phyloP scores from a whole-genome alignment of 2,113 vertebrate genomes.

The Syrrhaptes paradoxus region DNA sequence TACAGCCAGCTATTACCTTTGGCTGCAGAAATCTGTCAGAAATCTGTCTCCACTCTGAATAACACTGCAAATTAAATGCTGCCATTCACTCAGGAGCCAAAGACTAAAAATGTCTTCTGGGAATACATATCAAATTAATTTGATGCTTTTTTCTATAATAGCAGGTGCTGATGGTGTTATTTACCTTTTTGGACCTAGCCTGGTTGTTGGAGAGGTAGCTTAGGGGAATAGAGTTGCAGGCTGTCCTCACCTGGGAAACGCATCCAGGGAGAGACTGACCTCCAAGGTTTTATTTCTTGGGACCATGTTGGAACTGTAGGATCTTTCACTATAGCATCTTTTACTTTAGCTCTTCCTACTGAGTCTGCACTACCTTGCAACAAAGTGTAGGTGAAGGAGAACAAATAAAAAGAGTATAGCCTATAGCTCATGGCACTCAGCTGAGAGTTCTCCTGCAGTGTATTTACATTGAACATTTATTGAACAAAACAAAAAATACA shows the following conservation, averaged over 20 bases:
- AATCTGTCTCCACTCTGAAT: not conserved
- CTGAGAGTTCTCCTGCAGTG: not conserved
- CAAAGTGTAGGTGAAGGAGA: not conserved
- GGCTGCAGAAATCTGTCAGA: not conserved
- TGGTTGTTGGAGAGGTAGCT: not conserved
- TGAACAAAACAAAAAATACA: not conserved
- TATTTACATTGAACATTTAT: not conserved
- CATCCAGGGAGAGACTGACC: not conserved
- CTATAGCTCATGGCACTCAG: not conserved
- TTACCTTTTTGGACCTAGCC: not conserved
- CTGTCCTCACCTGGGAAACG: not conserved
- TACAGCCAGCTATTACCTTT: not conserved
- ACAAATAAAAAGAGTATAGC: not conserved
- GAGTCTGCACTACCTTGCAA: not conserved
- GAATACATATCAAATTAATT: not conserved
- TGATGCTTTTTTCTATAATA: not conserved
- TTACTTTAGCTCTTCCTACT: not conserved
- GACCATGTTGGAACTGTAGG: not conserved
- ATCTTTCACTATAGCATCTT: not conserved
- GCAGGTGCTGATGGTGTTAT: not conserved
- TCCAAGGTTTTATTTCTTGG: fast-evolving
- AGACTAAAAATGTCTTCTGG: not conserved
- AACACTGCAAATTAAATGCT: not conserved
- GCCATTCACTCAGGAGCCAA: not conserved
- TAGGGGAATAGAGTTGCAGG: not conserved